Percentiles rank a stretch among this genome's conserved stretches.
Conservation (phyloP, 2,797 vertebrate species). For the Discoglossus pictus region DNA sequence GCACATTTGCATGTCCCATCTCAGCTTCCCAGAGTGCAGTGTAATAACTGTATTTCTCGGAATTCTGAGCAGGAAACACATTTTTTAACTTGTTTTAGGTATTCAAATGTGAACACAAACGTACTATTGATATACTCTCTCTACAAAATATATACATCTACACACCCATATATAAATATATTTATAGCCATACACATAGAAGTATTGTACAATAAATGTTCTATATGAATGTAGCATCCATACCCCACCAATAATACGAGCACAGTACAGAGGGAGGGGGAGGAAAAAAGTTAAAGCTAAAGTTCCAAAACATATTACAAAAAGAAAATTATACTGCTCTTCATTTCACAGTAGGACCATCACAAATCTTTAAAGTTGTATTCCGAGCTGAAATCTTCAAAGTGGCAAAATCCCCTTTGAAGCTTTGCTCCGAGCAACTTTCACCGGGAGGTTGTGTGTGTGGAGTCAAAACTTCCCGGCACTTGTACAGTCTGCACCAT, state of each 20-base stretch:
- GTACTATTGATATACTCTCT: too few relatives aligned
- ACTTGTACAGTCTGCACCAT: slow-evolving; percentile 40
- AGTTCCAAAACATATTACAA: slow-evolving; percentile 42
- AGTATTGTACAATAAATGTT: too few relatives aligned
- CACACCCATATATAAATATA: too few relatives aligned
- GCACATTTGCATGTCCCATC: too few relatives aligned
- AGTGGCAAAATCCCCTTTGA: slow-evolving; percentile 52
- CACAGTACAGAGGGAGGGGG: slow-evolving; percentile 33
- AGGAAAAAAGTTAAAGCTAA: not conserved
- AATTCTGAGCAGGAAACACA: too few relatives aligned
- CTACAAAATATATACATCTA: too few relatives aligned
- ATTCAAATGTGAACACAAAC: too few relatives aligned
- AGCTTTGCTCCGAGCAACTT: slow-evolving; percentile 51
- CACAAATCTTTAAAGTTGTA: slow-evolving; percentile 44
- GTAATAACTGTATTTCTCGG: too few relatives aligned
- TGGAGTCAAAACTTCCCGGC: slow-evolving; percentile 34
- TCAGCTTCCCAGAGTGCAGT: too few relatives aligned
- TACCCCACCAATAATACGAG: slow-evolving; percentile 29
- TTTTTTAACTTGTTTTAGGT: too few relatives aligned
- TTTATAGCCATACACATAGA: too few relatives aligned
- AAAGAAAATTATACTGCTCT: slow-evolving; percentile 46
- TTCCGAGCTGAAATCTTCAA: slow-evolving; percentile 53
- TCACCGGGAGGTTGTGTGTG: slow-evolving; percentile 47
- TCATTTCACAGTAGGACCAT: slow-evolving; percentile 37
- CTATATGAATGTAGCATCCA: too few relatives aligned